phyloP scores from a whole-genome alignment of 2,113 vertebrate genomes.

The Nothobranchius furzeri region DNA sequence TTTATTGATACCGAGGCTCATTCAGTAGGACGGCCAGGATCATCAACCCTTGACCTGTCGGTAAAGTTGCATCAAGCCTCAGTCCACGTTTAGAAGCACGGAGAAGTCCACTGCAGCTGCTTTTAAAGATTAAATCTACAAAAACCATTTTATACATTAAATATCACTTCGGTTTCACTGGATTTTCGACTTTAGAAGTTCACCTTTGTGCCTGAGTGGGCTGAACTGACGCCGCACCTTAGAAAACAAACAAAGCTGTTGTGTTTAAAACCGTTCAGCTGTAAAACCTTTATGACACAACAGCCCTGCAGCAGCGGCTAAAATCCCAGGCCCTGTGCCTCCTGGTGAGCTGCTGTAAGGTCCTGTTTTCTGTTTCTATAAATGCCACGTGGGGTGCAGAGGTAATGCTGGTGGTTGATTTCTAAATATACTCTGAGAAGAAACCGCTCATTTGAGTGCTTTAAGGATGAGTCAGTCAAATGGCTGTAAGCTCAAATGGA shows the following conservation, averaged over 20 bases:
- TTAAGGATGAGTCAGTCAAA: background rate
- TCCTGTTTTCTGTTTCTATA: background rate
- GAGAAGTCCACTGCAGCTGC: background rate
- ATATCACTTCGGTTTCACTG: background rate
- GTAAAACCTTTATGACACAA: background rate
- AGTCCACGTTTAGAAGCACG: too few relatives aligned
- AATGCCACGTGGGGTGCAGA: background rate
- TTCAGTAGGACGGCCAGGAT: too few relatives aligned
- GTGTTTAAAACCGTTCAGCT: background rate
- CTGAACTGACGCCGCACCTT: slow-evolving; percentile 6
- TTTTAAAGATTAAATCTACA: background rate
- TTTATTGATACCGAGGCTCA: too few relatives aligned
- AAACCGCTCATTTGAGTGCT: background rate
- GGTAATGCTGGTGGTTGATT: background rate
- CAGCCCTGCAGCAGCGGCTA: background rate
- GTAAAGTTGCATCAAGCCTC: too few relatives aligned
- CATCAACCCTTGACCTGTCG: too few relatives aligned
- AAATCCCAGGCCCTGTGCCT: background rate
- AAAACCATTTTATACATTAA: too few relatives aligned
- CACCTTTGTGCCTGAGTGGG: background rate
- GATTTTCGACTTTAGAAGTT: background rate
- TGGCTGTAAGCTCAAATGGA: background rate
- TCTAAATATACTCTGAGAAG: background rate
- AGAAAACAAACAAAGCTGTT: slow-evolving; percentile 4
- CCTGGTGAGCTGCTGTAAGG: background rate